Evolutionary conservation across 1,140 invertebrate genomes (phyloP).

Genomic region (Aphaenogaster ashmeadi): DNA sequence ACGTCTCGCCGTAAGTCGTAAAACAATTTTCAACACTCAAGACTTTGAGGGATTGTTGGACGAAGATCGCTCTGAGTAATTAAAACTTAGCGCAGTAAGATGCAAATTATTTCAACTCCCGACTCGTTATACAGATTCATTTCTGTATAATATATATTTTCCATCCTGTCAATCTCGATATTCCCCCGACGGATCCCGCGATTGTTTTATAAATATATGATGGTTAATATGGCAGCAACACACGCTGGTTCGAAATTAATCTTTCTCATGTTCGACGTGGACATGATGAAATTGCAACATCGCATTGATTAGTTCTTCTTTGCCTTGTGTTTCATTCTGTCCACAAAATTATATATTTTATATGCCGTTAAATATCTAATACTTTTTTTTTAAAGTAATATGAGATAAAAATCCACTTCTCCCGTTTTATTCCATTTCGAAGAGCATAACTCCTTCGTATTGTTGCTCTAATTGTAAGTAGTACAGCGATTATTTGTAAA

Average conservation of each 20-base stretch:
- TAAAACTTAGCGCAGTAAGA: constrained; percentile 62
- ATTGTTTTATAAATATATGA: constrained; percentile 25
- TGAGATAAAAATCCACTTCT: background rate
- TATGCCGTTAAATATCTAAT: background rate
- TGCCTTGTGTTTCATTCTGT: background rate
- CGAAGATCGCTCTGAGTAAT: constrained; percentile 61
- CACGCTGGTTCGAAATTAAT: background rate
- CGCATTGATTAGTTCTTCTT: background rate
- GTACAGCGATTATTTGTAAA: background rate
- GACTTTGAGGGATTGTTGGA: constrained; percentile 63
- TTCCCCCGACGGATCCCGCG: background rate
- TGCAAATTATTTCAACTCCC: constrained; percentile 65
- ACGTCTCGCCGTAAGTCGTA: constrained; percentile 46
- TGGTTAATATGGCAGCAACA: background rate
- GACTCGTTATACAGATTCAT: constrained; percentile 58
- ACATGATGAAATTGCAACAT: background rate
- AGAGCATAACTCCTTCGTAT: background rate
- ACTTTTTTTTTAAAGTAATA: background rate
- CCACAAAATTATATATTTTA: background rate
- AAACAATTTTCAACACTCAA: constrained; percentile 63
- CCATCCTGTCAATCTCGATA: background rate
- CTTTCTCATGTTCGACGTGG: background rate
- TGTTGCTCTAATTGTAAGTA: background rate
- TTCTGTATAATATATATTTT: constrained; percentile 40
- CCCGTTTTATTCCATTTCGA: background rate